Base-by-base conservation (phyloP, 2,888 invertebrate species). In the Chromoteleia sp. region DNA sequence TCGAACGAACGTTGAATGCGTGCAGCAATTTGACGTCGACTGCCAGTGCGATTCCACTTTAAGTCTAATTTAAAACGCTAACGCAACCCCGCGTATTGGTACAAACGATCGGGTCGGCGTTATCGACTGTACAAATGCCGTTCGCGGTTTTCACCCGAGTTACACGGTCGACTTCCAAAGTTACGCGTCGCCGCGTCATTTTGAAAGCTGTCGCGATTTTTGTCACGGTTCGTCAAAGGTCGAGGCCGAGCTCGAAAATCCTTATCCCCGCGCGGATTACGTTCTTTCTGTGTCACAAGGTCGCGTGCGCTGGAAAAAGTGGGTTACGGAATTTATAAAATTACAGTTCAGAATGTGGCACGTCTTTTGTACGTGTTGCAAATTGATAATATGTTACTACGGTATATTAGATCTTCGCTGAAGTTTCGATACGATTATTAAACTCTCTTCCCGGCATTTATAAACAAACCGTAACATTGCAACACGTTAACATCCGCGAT, bases 21-120 rank as follows among this genome's bases (percentile, higher is more conserved):
- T n/a, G n/a, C n/a, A n/a, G n/a, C n/a, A n/a, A n/a, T n/a, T n/a
- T n/a, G n/a, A n/a, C 81, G 36, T 25, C 29, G 81, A 12, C 14
- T 12, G 41, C 58, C 61, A 19, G 36, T 45, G 59, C 50, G 45
- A 25, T 48, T 61, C 61, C 73, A 83, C 83, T 86, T 84, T 85
- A 85, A 84, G 85, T 84, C 83, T 86, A 86, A 76, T 75, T 85
- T 86, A 84, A 88, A 84, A 78, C 78, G 80, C 86, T 87, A 87
- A 86, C 85, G 87, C 86, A 87, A 85, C 84, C 85, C 7, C 33
- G 17, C 87, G 58, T 59, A n/a, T n/a, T n/a, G n/a, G n/a, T n/a
- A n/a, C n/a, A n/a, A n/a, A n/a, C n/a, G n/a, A n/a, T n/a, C n/a
- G n/a, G n/a, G n/a, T n/a, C n/a, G n/a, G n/a, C n/a, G n/a, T n/a